Evolutionary conservation across 2,113 vertebrate species (phyloP).

Genomic region (Isurus oxyrinchus): DNA sequence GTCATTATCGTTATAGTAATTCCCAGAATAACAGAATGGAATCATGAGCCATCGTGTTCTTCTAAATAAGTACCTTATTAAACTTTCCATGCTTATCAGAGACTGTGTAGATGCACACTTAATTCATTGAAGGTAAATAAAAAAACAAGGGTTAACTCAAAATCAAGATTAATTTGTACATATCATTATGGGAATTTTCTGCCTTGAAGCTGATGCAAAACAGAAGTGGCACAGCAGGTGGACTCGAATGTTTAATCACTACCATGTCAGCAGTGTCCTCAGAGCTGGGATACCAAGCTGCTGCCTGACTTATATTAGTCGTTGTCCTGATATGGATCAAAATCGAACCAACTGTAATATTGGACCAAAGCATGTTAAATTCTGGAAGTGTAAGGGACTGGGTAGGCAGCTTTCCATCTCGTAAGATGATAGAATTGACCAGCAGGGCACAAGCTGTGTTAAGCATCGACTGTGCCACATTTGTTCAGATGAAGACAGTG

Average conservation of each 20-base stretch:
- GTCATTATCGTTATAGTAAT: background rate
- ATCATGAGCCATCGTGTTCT: background rate
- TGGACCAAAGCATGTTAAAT: background rate
- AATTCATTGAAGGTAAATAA: background rate
- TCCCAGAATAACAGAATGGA: background rate
- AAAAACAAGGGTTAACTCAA: background rate
- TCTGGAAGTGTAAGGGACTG: background rate
- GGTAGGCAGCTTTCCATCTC: background rate
- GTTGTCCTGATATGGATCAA: background rate
- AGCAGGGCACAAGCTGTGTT: too few relatives aligned
- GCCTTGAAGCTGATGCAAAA: background rate
- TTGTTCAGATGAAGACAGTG: too few relatives aligned
- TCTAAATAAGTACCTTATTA: background rate
- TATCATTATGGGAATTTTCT: background rate
- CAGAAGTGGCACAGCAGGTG: background rate
- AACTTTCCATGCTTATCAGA: background rate
- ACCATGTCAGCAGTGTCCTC: background rate
- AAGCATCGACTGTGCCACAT: too few relatives aligned
- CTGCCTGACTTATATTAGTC: background rate
- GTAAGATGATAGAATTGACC: too few relatives aligned
- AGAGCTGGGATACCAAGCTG: background rate
- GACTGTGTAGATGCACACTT: background rate
- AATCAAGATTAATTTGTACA: background rate
- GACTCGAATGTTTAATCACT: background rate
- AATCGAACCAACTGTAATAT: background rate